Evolutionary conservation across 2,113 vertebrate species (phyloP).

Genomic region (Oreamnos americanus): DNA sequence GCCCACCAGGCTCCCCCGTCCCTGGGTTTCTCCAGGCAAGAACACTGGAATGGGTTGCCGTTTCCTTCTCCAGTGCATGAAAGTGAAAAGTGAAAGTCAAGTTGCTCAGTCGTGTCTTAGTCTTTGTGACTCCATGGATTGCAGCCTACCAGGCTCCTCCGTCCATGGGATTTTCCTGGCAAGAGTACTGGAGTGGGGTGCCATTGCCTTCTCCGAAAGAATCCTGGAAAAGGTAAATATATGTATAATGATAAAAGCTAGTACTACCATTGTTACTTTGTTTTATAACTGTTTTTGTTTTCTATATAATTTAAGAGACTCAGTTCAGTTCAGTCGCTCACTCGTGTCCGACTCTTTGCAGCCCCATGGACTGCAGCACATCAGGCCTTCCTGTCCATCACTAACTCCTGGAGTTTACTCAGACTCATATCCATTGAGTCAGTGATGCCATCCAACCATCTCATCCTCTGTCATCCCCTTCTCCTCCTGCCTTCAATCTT

Average conservation of each 20-base stretch:
- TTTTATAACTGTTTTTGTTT: background rate
- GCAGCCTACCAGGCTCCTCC: too few species aligned
- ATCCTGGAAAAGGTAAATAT: background rate
- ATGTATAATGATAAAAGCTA: background rate
- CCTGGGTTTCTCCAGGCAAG: too few species aligned
- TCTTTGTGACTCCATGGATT: too few species aligned
- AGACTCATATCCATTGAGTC: background rate
- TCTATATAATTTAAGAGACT: background rate
- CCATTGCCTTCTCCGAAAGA: background rate
- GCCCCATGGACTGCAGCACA: background rate
- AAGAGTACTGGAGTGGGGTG: too few species aligned
- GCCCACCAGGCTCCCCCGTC: too few species aligned
- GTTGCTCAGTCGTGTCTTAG: rapidly evolving
- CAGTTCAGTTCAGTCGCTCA: background rate
- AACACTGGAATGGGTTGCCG: too few species aligned
- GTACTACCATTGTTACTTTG: background rate
- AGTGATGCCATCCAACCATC: background rate
- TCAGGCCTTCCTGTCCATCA: background rate
- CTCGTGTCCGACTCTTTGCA: background rate
- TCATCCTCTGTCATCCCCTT: background rate
- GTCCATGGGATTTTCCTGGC: too few species aligned
- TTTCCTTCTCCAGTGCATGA: too few species aligned
- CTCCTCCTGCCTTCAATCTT: background rate
- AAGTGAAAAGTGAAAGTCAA: too few species aligned
- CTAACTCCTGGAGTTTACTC: background rate